Evolutionary conservation across 2,888 invertebrate species (phyloP), one percentile per base, ranked within the genome.

Genomic region (Corbicula japonica): DNA sequence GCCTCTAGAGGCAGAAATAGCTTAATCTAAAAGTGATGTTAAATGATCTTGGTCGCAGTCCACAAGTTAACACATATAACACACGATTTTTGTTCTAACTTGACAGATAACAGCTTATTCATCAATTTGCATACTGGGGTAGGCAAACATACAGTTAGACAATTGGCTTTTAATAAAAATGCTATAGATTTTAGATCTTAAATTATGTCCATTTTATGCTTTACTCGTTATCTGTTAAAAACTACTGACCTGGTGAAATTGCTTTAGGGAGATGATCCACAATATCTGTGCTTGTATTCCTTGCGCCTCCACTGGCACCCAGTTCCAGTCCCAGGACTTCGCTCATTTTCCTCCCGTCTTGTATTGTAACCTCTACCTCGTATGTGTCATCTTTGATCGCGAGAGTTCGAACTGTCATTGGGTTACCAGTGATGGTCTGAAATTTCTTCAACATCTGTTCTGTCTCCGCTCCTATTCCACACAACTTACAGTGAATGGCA

Each of bases 401-500:
- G 34, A 58, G n/a, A 6, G 63, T 76, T 23, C 46, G 52, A 18
- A 85, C 50, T 2, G 48, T 69, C 60, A 85, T 34, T 28, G 66
- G 61, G 0, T 77, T 56, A 23, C 69, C 75, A 0, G 65, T 35
- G 28, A 76, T 34, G 10, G 56, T 60, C 32, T 70, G 54, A 26
- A 80, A 70, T 12, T 62, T 62, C 21, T 73, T 61, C 30, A 69
- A 10, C 34, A 74, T 54, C 18, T 63, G 50, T 23, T 65, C 60
- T 2, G 63, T 65, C n/a, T 76, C 66, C 3, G 48, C 48, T 18
- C 66, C 72, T 32, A 44, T 44, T 10, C 76, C 79, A 23, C 32
- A 44, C 8, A 84, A 52, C 41, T 54, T 58, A 80, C 89, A 90
- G 18, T 61, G 73, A 15, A 88, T 74, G 8, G 86, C 84, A 28